These are phyloP conservation scores for Drosophila melanosoma DNA, from an alignment of 2,888 invertebrate genomes.

Conservation along the genomic window DNA sequence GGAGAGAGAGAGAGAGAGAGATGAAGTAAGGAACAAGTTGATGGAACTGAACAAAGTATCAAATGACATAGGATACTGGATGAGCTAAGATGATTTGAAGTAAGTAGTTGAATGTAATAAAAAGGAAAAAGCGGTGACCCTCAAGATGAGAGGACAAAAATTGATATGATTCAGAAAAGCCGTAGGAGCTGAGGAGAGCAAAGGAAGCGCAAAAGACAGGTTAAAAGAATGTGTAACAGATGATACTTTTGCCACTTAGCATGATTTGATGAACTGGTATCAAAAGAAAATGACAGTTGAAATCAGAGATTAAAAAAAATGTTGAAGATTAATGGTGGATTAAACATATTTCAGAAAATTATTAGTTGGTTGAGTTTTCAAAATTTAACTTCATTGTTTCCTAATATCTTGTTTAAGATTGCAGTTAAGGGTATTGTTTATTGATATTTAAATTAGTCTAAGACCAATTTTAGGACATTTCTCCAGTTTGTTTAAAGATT, in stretches of 20 bases:
- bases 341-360: neutral
- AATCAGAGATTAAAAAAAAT: neutral
- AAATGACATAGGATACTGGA: neutral
- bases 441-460: neutral
- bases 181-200: neutral
- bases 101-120: slow-evolving; percentile 26
- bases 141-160: slow-evolving; percentile 17
- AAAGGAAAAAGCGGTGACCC: slow-evolving; percentile 15
- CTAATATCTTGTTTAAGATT: neutral
- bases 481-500: neutral
- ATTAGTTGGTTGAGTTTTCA: neutral
- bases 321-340: neutral
- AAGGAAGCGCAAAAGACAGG: neutral
- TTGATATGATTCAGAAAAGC: rapidly evolving
- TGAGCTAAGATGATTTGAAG: slow-evolving; percentile 8
- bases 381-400: neutral
- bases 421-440: neutral
- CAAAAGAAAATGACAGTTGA: neutral
- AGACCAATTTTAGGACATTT: neutral
- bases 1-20: too few species aligned
- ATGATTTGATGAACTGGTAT: slow-evolving; percentile 1
- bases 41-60: slow-evolving; percentile 1
- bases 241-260: neutral
- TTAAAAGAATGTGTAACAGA: neutral
- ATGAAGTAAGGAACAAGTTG: neutral